phyloP scores from a whole-genome alignment of 2,797 vertebrate genomes.

The Danio tinwini region DNA sequence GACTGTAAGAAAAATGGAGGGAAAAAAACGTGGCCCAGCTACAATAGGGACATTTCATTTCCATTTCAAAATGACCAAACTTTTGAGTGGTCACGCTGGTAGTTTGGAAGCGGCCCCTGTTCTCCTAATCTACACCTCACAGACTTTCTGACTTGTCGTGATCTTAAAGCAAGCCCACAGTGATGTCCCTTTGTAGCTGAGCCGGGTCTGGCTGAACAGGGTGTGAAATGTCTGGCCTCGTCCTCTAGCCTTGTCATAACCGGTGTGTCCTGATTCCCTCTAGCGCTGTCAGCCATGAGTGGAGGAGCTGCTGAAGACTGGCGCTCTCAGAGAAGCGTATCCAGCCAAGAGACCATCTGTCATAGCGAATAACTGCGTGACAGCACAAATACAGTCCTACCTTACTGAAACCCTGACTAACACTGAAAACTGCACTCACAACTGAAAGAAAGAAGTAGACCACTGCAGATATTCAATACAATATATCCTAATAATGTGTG shows the following conservation, averaged over 20 bases:
- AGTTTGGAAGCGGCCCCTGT: background rate
- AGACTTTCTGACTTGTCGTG: constrained; percentile 15
- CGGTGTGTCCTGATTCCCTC: constrained; percentile 55
- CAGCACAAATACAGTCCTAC: constrained; percentile 48
- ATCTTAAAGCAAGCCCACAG: constrained; percentile 14
- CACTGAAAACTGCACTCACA: background rate
- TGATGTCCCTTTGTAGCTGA: constrained; percentile 8
- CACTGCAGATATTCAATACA: too few relatives aligned
- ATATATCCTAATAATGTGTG: too few relatives aligned
- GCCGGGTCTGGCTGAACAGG: constrained; percentile 41
- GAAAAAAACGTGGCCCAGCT: background rate
- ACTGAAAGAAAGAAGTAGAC: too few relatives aligned
- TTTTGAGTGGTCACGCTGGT: background rate
- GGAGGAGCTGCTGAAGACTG: constrained; percentile 44
- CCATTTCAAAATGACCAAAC: constrained; percentile 4
- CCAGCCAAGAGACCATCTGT: constrained; percentile 63
- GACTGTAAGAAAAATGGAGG: background rate
- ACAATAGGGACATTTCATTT: background rate
- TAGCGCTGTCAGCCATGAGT: constrained; percentile 48
- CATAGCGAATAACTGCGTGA: constrained; percentile 53
- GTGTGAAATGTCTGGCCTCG: constrained; percentile 54
- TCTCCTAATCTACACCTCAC: constrained; percentile 9
- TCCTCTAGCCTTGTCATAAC: constrained; percentile 42
- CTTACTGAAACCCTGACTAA: constrained; percentile 40
- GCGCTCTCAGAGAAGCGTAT: constrained; percentile 53